Percentiles rank a stretch among this genome's conserved stretches.
Evolutionary conservation across 2,797 vertebrate genomes (phyloP).

Genomic region (Philypnodon macrostomus): DNA sequence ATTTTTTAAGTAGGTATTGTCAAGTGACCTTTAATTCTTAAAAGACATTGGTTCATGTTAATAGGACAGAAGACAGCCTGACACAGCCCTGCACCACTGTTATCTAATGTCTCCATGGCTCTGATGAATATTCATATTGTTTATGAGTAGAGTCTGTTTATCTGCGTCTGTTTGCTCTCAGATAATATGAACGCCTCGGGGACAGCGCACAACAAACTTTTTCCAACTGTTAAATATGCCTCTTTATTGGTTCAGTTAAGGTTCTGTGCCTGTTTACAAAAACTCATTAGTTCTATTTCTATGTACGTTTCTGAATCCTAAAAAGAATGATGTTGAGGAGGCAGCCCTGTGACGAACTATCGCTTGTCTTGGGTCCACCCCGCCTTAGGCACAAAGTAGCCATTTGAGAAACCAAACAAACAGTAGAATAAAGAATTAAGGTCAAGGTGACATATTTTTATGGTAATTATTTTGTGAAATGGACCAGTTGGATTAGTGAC

Average conservation of each 20-base stretch:
- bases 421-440: too few relatives aligned
- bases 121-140: conserved; percentile 62
- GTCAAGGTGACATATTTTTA: too few relatives aligned
- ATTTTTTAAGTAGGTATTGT: conserved; percentile 26
- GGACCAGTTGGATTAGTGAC: too few relatives aligned
- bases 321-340: too few relatives aligned
- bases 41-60: conserved; percentile 35
- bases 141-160: conserved; percentile 27
- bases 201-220: conserved; percentile 14
- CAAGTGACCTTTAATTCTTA: conserved; percentile 46
- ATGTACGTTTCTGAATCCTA: neutral
- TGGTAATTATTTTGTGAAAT: too few relatives aligned
- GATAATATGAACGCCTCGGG: conserved; percentile 36
- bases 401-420: too few relatives aligned
- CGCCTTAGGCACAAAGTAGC: too few relatives aligned
- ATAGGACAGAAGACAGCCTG: conserved; percentile 61
- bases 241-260: conserved; percentile 4
- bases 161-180: conserved; percentile 41
- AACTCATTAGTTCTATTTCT: conserved; percentile 1
- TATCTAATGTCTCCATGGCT: conserved; percentile 49
- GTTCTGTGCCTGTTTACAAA: neutral
- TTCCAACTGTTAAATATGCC: conserved; percentile 21
- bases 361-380: too few relatives aligned
- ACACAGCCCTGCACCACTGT: conserved; percentile 54
- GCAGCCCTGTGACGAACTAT: too few relatives aligned